Evolutionary conservation across 2,797 vertebrate species (phyloP).

Genomic region (Sylvilagus floridanus): DNA sequence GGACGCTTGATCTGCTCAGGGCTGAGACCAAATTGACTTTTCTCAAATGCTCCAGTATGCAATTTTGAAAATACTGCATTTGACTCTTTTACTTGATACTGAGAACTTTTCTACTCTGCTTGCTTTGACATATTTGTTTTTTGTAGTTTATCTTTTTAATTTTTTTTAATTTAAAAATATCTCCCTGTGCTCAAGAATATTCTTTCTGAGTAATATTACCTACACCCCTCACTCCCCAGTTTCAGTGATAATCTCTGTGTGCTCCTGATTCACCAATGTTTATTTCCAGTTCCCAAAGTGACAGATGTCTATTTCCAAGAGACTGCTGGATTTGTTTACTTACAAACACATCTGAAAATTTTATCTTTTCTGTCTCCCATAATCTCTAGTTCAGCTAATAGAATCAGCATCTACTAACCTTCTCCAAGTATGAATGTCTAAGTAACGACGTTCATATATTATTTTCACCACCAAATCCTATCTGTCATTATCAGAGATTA

Average conservation of each 20-base stretch:
- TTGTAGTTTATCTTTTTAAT: background rate
- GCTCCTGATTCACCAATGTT: background rate
- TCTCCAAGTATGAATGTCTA: background rate
- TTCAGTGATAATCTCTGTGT: background rate
- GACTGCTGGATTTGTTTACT: background rate
- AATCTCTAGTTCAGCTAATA: background rate
- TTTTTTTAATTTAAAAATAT: background rate
- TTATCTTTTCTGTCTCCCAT: background rate
- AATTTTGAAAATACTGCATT: background rate
- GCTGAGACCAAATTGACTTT: background rate
- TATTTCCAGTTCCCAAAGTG: background rate
- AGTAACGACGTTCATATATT: background rate
- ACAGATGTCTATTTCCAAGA: constrained; percentile 4
- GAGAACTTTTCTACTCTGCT: background rate
- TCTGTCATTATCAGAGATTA: background rate
- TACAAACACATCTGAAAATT: constrained; percentile 5
- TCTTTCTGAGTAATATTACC: background rate
- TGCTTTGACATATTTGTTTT: background rate
- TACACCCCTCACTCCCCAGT: background rate
- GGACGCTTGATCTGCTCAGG: background rate
- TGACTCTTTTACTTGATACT: background rate
- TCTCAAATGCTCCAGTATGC: background rate
- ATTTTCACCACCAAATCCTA: background rate
- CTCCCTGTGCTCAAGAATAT: background rate
- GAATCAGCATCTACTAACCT: background rate